These are phyloP conservation scores for Oenanthe melanoleuca DNA, from an alignment of 2,113 vertebrate species.

Conservation along the genomic window DNA sequence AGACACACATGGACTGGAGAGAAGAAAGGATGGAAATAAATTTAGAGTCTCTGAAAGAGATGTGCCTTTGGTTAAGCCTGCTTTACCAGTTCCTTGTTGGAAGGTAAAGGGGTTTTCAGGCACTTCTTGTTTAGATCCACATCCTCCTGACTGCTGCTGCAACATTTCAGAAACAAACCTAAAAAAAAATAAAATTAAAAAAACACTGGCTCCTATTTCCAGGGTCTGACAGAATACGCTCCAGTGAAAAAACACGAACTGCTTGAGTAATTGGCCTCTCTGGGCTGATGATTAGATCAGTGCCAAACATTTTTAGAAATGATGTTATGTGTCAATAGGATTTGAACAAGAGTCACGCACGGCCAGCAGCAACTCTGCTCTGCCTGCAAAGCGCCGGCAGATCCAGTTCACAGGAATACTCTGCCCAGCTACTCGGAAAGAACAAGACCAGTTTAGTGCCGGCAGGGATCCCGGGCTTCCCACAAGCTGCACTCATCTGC, in stretches of 20 bases:
- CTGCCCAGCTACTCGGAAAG: neutral
- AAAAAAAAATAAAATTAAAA: neutral
- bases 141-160: neutral
- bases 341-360: neutral
- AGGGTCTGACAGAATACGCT: neutral
- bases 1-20: neutral
- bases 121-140: neutral
- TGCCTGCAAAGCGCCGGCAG: rapidly evolving
- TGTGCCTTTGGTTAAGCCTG: rapidly evolving
- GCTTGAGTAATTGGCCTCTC: neutral
- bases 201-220: neutral
- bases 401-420: neutral
- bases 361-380: neutral
- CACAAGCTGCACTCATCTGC: neutral
- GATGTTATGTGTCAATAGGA: neutral
- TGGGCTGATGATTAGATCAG: neutral
- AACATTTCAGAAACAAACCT: neutral
- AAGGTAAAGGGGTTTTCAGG: neutral
- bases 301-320: neutral
- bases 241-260: neutral
- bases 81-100: neutral
- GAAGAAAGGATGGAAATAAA: neutral
- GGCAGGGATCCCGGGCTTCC: neutral
- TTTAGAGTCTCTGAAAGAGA: neutral
- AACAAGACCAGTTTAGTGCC: neutral